A percentile compares a stretch with the other conserved stretches of the same genome.
Evolutionary conservation across 2,113 vertebrate species (phyloP).

Genomic region (Stictonetta naevosa): DNA sequence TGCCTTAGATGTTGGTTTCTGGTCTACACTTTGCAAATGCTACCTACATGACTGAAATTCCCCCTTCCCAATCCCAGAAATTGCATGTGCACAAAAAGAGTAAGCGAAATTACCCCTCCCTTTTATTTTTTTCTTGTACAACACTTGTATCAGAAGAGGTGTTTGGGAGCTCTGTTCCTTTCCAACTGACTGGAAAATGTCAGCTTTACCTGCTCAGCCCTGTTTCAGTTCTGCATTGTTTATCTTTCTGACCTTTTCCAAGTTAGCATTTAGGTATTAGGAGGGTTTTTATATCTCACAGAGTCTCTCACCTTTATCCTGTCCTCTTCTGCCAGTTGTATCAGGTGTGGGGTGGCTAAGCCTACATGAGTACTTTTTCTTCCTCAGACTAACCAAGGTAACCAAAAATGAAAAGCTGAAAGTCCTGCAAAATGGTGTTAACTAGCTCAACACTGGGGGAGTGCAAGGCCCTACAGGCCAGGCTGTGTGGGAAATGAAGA

Average conservation of each 20-base stretch:
- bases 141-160: not conserved
- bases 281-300: not conserved
- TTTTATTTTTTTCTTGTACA: fast-evolving
- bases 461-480: not conserved
- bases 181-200: not conserved
- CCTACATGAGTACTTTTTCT: not conserved
- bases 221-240: not conserved
- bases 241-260: conserved; percentile 9
- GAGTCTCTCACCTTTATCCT: not conserved
- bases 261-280: not conserved
- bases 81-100: fast-evolving
- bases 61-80: not conserved
- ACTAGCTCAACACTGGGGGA: not conserved
- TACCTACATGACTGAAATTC: not conserved
- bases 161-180: not conserved
- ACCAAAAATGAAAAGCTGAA: not conserved
- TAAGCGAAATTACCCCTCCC: not conserved
- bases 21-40: not conserved
- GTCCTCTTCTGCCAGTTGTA: not conserved
- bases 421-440: not conserved
- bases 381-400: not conserved
- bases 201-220: not conserved
- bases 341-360: not conserved
- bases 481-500: not conserved
- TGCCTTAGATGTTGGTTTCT: not conserved